Evolutionary conservation across 2,113 vertebrate genomes (phyloP).

Genomic region (Ictalurus punctatus): DNA sequence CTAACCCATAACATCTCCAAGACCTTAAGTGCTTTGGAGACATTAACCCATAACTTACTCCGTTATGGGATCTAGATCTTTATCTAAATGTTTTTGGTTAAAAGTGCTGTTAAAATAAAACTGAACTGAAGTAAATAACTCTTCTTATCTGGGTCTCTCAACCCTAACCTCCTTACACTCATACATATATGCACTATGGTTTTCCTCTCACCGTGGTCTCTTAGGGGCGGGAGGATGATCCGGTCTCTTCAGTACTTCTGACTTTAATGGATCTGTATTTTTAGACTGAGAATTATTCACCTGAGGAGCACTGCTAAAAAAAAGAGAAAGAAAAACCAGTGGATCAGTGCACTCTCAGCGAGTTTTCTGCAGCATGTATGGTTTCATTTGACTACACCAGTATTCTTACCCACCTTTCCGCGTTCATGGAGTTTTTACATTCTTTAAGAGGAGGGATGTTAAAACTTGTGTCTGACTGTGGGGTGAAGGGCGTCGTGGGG

Average conservation of each 20-base stretch:
- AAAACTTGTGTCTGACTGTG: neutral
- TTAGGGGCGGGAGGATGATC: slow-evolving; percentile 35
- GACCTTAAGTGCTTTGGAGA: no score
- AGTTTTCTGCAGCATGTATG: slow-evolving; percentile 24
- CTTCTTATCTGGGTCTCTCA: neutral
- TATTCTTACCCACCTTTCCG: neutral
- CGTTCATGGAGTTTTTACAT: neutral
- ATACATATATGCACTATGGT: neutral
- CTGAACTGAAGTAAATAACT: no score
- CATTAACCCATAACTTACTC: no score
- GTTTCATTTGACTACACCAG: neutral
- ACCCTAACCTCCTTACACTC: neutral
- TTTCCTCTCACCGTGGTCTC: slow-evolving; percentile 62
- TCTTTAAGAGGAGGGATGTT: neutral
- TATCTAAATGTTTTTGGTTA: no score
- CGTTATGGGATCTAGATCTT: no score
- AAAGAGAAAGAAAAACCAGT: neutral
- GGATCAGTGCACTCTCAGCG: slow-evolving; percentile 22
- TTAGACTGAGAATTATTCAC: neutral
- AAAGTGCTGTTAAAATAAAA: no score
- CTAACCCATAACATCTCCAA: neutral
- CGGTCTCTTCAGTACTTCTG: neutral
- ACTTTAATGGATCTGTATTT: neutral
- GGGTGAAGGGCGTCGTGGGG: neutral
- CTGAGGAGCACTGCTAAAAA: neutral